Base-by-base conservation (phyloP, 2,888 invertebrate species). In the Drosophila maculinotata region DNA sequence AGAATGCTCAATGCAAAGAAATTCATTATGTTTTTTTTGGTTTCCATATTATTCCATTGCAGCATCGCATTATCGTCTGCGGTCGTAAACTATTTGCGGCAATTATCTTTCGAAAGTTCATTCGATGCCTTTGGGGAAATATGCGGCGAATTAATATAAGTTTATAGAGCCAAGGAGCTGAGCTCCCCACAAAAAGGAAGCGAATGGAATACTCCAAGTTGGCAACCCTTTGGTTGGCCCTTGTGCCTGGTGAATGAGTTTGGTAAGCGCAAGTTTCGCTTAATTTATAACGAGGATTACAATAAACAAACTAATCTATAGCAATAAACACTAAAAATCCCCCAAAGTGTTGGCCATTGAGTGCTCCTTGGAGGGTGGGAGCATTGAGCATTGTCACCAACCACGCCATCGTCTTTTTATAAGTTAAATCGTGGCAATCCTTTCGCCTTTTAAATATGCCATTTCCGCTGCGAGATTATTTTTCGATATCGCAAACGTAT, bases 271-370 rank as follows among this genome's bases (percentile, higher is more conserved):
- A 83, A 83, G 88, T 83, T 83, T 69, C 75, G 71, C 88, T 83
- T 89, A 89, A 89, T 89, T 89, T 89, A 90, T 88, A 84, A 72
- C 79, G 69, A 84, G 85, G 90, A 90, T 90, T 84, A 89, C 87
- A 87, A 89, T 90, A 89, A 91, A 90, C 84, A 87, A 90, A 89
- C 84, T 89, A 89, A 90, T 90, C 91, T 90, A 65, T 26, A 70
- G 79, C 79, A 89, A 89, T 90, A 90, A 90, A 90, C 87, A 89
- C 89, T 83, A 78, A 87, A 88, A 89, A 81, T 81, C 84, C 89
- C 89, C 82, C 73, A 70, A 78, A 87, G 82, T 77, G 73, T 73
- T 58, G 73, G 73, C 73, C 77, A 72, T 60, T 47, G 12, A 31
- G 31, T 56, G 54, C 41, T 39, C 23, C 45, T 31, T n/a, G 14